Percentiles rank a stretch among this genome's conserved stretches.
These are phyloP conservation scores for Pteropus rufus DNA, from an alignment of 2,797 vertebrate genomes.

Conservation along the genomic window DNA sequence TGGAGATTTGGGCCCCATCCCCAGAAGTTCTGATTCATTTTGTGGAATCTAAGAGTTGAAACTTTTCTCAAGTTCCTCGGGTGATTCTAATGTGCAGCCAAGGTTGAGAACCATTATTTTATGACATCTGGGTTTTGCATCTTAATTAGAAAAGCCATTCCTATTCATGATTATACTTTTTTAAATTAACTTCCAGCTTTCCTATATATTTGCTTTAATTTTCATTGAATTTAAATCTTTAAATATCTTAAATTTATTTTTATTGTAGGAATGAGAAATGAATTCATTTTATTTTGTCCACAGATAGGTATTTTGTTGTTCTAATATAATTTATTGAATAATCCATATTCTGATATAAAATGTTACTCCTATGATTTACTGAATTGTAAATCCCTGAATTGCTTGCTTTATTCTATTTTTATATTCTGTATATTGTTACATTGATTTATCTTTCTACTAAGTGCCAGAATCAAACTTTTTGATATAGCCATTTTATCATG, in stretches of 20 bases:
- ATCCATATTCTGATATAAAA: conserved; percentile 56
- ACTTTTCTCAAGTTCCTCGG: background rate
- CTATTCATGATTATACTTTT: background rate
- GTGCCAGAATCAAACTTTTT: conserved; percentile 43
- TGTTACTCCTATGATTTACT: conserved; percentile 49
- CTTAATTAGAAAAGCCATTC: conserved; percentile 24
- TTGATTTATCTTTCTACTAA: conserved; percentile 49
- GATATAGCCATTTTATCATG: conserved; percentile 32
- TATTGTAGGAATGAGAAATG: background rate
- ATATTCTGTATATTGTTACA: conserved; percentile 37
- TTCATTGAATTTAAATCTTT: conserved; percentile 50
- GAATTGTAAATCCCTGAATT: background rate
- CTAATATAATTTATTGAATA: conserved; percentile 52
- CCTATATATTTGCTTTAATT: conserved; percentile 2
- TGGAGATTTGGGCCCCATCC: background rate
- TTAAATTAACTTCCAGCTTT: background rate
- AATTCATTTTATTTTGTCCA: conserved; percentile 43
- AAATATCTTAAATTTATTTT: conserved; percentile 42
- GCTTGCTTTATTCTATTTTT: conserved; percentile 26
- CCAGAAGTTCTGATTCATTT: conserved; percentile 4
- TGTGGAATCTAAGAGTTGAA: background rate
- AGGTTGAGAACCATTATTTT: background rate
- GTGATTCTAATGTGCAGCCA: background rate
- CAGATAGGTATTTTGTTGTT: conserved; percentile 40
- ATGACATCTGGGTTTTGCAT: background rate